Evolutionary conservation across 1,140 invertebrate species (phyloP).

Genomic region (Lysiphlebus fabarum): DNA sequence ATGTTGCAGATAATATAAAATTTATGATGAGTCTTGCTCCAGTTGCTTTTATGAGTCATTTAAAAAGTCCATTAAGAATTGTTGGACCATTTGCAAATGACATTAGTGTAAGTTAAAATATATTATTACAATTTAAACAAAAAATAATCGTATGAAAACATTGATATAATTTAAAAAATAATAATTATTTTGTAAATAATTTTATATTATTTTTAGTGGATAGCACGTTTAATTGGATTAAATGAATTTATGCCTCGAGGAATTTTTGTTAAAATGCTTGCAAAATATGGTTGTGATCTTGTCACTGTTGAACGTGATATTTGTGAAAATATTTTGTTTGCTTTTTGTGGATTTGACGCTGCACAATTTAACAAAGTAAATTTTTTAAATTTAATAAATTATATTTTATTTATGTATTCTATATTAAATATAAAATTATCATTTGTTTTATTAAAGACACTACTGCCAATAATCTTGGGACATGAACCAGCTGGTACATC

Average conservation of each 20-base stretch:
- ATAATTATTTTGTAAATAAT: too few species aligned
- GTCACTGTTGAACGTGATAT: too few species aligned
- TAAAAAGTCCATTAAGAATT: slow-evolving; percentile 65
- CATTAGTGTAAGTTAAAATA: slow-evolving; percentile 51
- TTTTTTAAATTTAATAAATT: slow-evolving; percentile 2
- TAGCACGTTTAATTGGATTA: too few species aligned
- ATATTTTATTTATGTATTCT: neutral
- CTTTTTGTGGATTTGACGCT: too few species aligned
- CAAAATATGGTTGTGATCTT: too few species aligned
- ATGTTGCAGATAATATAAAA: slow-evolving; percentile 52
- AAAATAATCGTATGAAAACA: too few species aligned
- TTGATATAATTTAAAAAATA: too few species aligned
- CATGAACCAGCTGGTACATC: slow-evolving; percentile 80
- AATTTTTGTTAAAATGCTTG: too few species aligned
- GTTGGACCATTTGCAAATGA: slow-evolving; percentile 60
- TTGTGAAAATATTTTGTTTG: too few species aligned
- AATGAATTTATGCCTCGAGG: too few species aligned
- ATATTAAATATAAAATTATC: neutral
- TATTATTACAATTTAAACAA: slow-evolving; percentile 1
- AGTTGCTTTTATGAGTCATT: slow-evolving; percentile 66
- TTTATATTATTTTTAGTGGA: slow-evolving; percentile 28
- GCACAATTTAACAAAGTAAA: slow-evolving; percentile 62
- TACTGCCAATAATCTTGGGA: slow-evolving; percentile 66
- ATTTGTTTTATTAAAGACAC: slow-evolving; percentile 44
- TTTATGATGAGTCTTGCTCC: slow-evolving; percentile 70